phyloP scores from a whole-genome alignment of 1,140 invertebrate genomes.

The Lanistes nyassanus region DNA sequence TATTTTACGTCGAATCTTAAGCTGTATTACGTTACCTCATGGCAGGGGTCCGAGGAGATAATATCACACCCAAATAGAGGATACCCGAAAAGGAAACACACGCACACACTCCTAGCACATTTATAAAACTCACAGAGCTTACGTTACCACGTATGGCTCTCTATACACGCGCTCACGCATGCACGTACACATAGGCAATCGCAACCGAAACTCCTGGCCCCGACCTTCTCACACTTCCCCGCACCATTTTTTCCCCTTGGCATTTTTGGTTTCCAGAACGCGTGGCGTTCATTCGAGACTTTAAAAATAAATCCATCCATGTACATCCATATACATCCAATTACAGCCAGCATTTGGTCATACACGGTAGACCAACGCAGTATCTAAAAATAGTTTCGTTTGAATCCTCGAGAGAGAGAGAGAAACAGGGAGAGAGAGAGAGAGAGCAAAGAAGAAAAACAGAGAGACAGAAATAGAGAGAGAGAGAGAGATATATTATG shows the following conservation, averaged over 20 bases:
- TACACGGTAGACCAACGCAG: too few relatives aligned
- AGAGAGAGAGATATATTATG: background rate
- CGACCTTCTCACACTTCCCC: background rate
- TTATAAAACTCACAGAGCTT: too few relatives aligned
- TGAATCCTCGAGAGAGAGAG: background rate
- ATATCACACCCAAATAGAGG: too few relatives aligned
- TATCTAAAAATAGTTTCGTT: too few relatives aligned
- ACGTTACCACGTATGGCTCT: too few relatives aligned
- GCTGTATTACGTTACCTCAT: too few relatives aligned
- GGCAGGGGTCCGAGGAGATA: too few relatives aligned
- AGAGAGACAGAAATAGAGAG: background rate
- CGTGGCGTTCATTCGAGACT: background rate
- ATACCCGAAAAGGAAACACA: too few relatives aligned
- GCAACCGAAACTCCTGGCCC: background rate
- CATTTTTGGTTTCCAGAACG: background rate
- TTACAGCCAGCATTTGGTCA: background rate
- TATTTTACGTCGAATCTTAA: too few relatives aligned
- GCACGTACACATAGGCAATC: background rate
- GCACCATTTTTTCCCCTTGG: background rate
- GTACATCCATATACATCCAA: background rate
- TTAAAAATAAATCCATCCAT: background rate
- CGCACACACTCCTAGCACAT: too few relatives aligned
- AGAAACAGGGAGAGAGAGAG: background rate
- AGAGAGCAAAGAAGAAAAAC: background rate
- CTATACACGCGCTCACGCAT: slow-evolving; percentile 1